A percentile compares a stretch with the other conserved stretches of the same genome.
Conservation (phyloP, 2,113 vertebrate genomes). For the Corythaixoides concolor region DNA sequence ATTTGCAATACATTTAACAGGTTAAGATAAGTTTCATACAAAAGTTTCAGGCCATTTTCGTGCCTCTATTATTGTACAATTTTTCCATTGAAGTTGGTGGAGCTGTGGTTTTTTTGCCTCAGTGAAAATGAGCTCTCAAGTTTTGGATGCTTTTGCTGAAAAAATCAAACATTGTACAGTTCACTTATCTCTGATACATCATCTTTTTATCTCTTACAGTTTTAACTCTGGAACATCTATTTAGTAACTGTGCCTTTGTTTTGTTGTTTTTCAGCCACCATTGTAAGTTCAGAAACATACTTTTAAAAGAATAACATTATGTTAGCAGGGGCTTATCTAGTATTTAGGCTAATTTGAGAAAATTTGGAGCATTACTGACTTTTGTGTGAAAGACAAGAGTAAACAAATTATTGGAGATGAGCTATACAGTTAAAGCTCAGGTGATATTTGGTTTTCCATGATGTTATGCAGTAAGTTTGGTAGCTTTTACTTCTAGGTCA, state of each 20-base stretch:
- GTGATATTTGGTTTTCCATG: neutral
- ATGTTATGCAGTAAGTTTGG: neutral
- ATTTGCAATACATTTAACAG: neutral
- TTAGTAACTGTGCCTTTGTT: neutral
- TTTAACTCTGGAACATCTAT: neutral
- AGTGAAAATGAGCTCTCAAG: neutral
- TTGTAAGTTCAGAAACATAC: neutral
- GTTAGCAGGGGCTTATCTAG: neutral
- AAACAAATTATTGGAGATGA: neutral
- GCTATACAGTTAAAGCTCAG: neutral
- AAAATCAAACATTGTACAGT: neutral
- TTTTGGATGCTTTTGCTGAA: neutral
- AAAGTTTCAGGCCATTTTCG: neutral
- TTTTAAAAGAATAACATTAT: neutral
- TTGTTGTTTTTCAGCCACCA: neutral
- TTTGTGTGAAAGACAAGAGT: neutral
- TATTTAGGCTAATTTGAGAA: neutral
- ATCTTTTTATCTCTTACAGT: neutral
- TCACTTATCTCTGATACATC: neutral
- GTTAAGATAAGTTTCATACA: neutral
- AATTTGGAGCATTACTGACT: neutral
- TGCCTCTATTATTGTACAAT: neutral
- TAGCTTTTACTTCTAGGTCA: neutral
- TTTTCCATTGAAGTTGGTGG: neutral
- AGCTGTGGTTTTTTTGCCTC: neutral